Evolutionary conservation across 2,797 vertebrate genomes (phyloP), one percentile per base, ranked within the genome.

Genomic region (Ceyx erithaca): DNA sequence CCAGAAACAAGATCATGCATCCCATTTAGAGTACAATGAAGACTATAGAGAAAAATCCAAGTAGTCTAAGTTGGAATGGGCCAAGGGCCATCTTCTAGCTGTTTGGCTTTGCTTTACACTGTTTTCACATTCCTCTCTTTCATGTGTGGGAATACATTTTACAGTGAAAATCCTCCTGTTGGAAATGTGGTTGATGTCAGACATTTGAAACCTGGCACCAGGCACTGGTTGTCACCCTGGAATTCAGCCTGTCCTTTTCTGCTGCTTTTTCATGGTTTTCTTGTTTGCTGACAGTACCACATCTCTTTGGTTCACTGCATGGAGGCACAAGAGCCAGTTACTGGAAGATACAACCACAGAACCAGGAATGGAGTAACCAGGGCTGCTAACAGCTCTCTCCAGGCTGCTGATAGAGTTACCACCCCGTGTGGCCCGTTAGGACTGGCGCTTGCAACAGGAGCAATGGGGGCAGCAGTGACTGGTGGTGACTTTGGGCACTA

Each of bases 341-440:
- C 6, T 3, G 10, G 4, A 37, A 18, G 69, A 71, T 19, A 9
- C 3, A 45, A 8, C 28, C 63, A 10, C 41, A 23, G 80, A 20
- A 37, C 33, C 48, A 43, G 85, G 46, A 40, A 12, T 11, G 19
- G 63, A 49, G 58, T 3, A 54, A 31, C 18, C 45, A 40, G 54
- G 10, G 61, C 26, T 64, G 70, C 63, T 76, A 48, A 13, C 26
- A 71, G 76, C 75, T 52, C 31, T 20, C 48, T 35, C 13, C 25
- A 6, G 31, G 69, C 3, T 51, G 33, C 14, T 57, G 25, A 20
- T 1, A 1, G 28, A 41, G 10, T 5, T 18, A 4, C 1, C 1
- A 1, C 58, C 30, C 45, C 5, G 1, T 1, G 3, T 1, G 43
- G 49, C 43, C 30, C 21, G 0, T 1, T 6, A 69, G 58, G 28